Percentiles rank a stretch among this genome's conserved stretches.
phyloP scores from a whole-genome alignment of 53 echinoderm and acorn worm species.

The Echinarachnius parma region DNA sequence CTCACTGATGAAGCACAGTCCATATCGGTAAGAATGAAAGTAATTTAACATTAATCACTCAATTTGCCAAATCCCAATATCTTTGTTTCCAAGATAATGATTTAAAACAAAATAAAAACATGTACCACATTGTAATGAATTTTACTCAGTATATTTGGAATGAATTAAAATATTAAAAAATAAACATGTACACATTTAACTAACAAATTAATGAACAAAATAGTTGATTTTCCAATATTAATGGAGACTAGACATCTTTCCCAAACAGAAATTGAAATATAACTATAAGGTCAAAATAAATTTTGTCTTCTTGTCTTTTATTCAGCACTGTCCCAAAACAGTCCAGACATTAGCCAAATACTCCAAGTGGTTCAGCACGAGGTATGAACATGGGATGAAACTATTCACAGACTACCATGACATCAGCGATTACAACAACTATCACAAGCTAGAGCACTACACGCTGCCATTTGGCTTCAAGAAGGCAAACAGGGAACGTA shows the following conservation, averaged over 20 bases:
- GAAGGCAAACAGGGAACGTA: constrained; percentile 64
- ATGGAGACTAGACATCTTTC: no score
- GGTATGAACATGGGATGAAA: constrained; percentile 80
- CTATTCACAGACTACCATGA: constrained; percentile 76
- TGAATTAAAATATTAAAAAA: neutral
- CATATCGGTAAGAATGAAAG: constrained; percentile 18
- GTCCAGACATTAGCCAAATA: constrained; percentile 60
- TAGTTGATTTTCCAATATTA: no score
- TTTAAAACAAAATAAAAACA: no score
- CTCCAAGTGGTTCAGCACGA: constrained; percentile 74
- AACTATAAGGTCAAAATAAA: no score
- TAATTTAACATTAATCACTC: no score
- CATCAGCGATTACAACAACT: constrained; percentile 59
- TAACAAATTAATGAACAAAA: neutral
- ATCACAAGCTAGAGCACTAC: constrained; percentile 64
- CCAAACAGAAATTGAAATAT: neutral
- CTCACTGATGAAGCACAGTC: constrained; percentile 3
- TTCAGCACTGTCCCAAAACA: constrained; percentile 79
- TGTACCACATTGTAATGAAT: no score
- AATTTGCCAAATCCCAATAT: no score
- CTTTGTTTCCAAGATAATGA: no score
- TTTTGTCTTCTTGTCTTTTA: neutral
- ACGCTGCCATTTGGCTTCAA: constrained; percentile 76
- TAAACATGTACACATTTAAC: neutral
- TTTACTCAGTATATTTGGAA: no score